These are phyloP conservation scores for Pristionchus entomophagus DNA, from an alignment of 2,888 invertebrate species.

Conservation along the genomic window DNA sequence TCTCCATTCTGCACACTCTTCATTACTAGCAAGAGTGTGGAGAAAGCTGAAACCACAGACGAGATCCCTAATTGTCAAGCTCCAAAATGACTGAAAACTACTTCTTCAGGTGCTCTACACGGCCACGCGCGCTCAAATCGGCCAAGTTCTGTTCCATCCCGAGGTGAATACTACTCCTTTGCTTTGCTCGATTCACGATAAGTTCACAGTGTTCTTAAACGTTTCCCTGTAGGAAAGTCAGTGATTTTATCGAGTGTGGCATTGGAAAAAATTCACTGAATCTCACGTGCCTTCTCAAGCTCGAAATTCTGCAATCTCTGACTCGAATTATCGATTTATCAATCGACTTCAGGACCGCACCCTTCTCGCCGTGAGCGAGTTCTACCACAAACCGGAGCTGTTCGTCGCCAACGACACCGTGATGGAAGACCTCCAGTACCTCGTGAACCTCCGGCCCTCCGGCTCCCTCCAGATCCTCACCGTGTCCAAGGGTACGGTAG, in stretches of 20 bases:
- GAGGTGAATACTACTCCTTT: background rate
- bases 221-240: background rate
- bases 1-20: no score
- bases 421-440: conserved; percentile 66
- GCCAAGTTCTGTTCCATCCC: conserved; percentile 72
- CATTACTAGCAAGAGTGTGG: no score
- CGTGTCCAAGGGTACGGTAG: conserved; percentile 56
- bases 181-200: no score
- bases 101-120: conserved; percentile 65
- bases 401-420: conserved; percentile 74
- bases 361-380: conserved; percentile 71
- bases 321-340: background rate
- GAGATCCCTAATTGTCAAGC: no score
- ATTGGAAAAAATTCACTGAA: background rate
- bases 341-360: conserved; percentile 62
- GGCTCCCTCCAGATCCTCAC: conserved; percentile 63
- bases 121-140: conserved; percentile 71
- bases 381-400: conserved; percentile 74
- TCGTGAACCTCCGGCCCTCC: conserved; percentile 72
- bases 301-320: no score
- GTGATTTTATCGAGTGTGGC: background rate
- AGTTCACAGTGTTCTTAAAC: background rate
- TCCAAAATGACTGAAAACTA: no score
- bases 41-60: no score
- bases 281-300: no score